Evolutionary conservation across 2,888 invertebrate genomes (phyloP).

Genomic region (Syrphus vitripennis): DNA sequence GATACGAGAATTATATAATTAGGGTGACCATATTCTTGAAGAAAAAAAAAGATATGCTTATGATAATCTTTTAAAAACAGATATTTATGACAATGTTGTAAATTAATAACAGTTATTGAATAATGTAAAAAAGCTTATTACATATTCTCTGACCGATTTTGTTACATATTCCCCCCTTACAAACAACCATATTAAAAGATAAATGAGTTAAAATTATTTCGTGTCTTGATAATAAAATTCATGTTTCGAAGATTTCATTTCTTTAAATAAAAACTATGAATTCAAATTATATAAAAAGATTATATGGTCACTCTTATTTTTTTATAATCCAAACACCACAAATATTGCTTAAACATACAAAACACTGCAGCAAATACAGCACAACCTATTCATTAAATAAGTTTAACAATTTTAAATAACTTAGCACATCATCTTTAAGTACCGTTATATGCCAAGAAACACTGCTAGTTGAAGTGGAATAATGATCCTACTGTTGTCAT

Average conservation of each 20-base stretch:
- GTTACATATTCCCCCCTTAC: no score
- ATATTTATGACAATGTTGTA: no score
- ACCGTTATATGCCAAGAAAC: not conserved
- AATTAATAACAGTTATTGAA: no score
- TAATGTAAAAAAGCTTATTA: no score
- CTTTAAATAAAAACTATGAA: not conserved
- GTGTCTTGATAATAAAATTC: no score
- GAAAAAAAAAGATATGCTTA: no score
- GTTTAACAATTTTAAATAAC: conserved; percentile 45
- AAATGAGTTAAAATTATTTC: no score
- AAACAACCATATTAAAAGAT: no score
- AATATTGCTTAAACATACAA: not conserved
- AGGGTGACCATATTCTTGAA: not conserved
- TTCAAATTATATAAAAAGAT: not conserved
- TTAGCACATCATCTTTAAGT: conserved; percentile 42
- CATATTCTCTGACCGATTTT: no score
- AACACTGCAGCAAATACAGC: not conserved
- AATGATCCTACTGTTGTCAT: conserved; percentile 3
- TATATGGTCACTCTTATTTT: not conserved
- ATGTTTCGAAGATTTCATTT: no score
- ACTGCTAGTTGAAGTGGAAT: conserved; percentile 6
- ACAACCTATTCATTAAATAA: conserved; percentile 35
- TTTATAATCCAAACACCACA: no score
- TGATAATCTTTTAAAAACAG: no score
- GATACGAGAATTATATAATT: not conserved